Conservation (phyloP, 1,140 invertebrate genomes). For the Tetramorium simillimum region DNA sequence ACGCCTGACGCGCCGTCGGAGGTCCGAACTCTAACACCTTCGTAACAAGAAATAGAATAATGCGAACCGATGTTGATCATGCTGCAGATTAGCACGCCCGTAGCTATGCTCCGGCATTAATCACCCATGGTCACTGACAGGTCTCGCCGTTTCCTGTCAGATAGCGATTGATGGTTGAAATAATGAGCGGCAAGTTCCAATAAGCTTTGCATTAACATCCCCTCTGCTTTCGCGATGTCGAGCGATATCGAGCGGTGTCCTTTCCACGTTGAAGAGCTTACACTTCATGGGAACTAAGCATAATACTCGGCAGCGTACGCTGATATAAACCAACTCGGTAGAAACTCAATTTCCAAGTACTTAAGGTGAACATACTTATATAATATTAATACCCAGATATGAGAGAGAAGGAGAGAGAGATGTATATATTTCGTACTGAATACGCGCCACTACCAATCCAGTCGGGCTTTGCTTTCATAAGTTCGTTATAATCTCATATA, state of each 20-base stretch:
- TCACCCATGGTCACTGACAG: constrained; percentile 46
- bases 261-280: constrained; percentile 13
- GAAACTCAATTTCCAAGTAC: constrained; percentile 60
- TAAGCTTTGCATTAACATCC: constrained; percentile 36
- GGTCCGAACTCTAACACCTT: constrained; percentile 54
- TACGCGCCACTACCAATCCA: constrained; percentile 10
- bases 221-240: background rate
- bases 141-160: constrained; percentile 42
- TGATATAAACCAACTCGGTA: constrained; percentile 54
- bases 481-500: constrained; percentile 48
- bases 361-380: constrained; percentile 54
- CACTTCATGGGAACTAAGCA: constrained; percentile 23
- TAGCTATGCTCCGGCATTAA: constrained; percentile 30
- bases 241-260: constrained; percentile 28
- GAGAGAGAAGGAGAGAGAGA: background rate
- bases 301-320: constrained; percentile 26
- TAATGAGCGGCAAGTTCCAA: constrained; percentile 53
- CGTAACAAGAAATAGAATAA: constrained; percentile 60
- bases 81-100: constrained; percentile 38
- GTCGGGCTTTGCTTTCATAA: constrained; percentile 23
- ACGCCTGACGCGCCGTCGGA: constrained; percentile 46
- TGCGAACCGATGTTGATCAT: constrained; percentile 51
- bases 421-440: background rate
- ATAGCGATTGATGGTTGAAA: constrained; percentile 55
- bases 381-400: constrained; percentile 29